phyloP scores from a whole-genome alignment of 2,797 vertebrate genomes.

The Amniataba percoides region DNA sequence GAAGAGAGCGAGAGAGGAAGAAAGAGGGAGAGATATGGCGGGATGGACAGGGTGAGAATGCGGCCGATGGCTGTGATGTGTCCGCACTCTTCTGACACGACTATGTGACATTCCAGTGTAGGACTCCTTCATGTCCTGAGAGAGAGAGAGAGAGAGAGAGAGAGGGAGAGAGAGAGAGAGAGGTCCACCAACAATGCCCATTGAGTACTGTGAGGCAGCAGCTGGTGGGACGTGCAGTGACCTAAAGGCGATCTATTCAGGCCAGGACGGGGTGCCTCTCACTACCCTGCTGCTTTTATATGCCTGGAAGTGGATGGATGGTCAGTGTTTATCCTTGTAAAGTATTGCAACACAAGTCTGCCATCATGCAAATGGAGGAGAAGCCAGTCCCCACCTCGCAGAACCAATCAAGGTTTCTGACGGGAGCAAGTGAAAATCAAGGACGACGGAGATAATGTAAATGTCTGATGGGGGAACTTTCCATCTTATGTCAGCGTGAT shows the following conservation, averaged over 20 bases:
- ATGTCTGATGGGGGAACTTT: conserved; percentile 44
- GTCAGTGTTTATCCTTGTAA: conserved; percentile 74
- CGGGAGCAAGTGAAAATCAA: not conserved
- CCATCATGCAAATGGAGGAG: conserved; percentile 50
- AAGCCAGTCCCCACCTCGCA: conserved; percentile 16
- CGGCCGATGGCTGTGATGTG: conserved; percentile 80
- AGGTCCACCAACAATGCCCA: conserved; percentile 81
- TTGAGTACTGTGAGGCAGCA: conserved; percentile 83
- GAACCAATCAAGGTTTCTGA: conserved; percentile 23
- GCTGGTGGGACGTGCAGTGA: conserved; percentile 82
- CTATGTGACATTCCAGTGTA: conserved; percentile 84
- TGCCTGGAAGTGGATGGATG: conserved; percentile 80
- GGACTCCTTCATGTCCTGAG: conserved; percentile 77
- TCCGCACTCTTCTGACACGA: conserved; percentile 79
- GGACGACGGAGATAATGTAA: conserved; percentile 39
- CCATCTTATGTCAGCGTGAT: conserved; percentile 25
- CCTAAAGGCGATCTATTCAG: conserved; percentile 81
- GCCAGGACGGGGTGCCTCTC: conserved; percentile 75
- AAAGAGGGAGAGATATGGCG: conserved; percentile 42
- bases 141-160: conserved; percentile 43
- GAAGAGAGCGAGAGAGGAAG: conserved; percentile 9
- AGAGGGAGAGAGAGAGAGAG: conserved; percentile 49
- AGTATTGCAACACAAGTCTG: conserved; percentile 62
- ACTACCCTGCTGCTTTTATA: conserved; percentile 75
- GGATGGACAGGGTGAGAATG: conserved; percentile 78